Evolutionary conservation across 2,888 invertebrate genomes (phyloP), one percentile per base, ranked within the genome.

Genomic region (Eurytoma californica): DNA sequence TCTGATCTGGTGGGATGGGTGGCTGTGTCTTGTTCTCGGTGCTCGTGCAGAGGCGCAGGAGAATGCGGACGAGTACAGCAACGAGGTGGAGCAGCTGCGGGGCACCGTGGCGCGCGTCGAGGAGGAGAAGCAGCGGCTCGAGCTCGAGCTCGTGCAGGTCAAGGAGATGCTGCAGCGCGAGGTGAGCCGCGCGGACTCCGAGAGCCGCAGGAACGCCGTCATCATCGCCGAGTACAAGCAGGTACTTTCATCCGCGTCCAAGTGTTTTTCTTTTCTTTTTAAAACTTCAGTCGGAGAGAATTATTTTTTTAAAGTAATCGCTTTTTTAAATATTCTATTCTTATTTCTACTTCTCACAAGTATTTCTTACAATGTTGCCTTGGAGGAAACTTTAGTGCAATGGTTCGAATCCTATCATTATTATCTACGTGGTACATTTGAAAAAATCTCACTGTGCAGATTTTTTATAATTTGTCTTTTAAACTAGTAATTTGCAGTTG

Each of bases 161-260:
- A 95, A 95, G 83, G 95, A 95, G 75, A 94, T 96, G 91, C 92
- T 97, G 82, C 93, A 95, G 81, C 91, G 94, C 61, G 95, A 96
- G 88, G 93, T 96, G 47, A 93, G 94, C 20, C 94, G 94, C 84
- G 94, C 95, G 1, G 94, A 95, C 84, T 92, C 92, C 28, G 96
- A 95, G 81, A 93, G 94, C 57, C 92, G 93, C 7, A 93, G 95
- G 86, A 96, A 95, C 88, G 92, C 93, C 61, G 94, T 94, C 20
- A 97, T 98, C 61, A 96, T 98, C 83, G 92, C 95, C 68, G 98
- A 98, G 86, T 98, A 98, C 88, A 97, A 98, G 90, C 94, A 96
- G 91, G 93, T 93, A 86, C 30, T 14, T 30, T 3, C 7, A n/a
- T 2, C 39, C n/a, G 39, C 39, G 28, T 61, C n/a, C 39, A 28